phyloP scores from a whole-genome alignment of 2,888 invertebrate genomes.

The Branchipolynoe longqiensis region DNA sequence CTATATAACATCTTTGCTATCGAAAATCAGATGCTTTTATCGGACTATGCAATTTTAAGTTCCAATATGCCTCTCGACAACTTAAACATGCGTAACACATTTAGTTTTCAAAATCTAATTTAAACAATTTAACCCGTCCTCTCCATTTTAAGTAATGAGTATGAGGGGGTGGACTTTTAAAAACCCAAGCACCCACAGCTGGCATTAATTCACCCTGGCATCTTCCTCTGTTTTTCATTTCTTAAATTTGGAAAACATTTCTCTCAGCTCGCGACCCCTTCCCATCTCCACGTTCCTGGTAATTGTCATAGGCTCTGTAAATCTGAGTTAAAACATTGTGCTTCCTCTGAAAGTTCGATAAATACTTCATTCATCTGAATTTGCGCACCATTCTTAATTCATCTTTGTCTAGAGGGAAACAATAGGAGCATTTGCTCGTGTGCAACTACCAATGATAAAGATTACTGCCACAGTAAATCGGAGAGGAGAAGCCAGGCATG shows the following conservation, averaged over 20 bases:
- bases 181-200: no score
- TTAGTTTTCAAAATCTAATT: conserved; percentile 34
- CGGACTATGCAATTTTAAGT: no score
- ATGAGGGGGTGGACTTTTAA: conserved; percentile 1
- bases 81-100: conserved; percentile 15
- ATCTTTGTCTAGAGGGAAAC: no score
- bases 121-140: conserved; percentile 8
- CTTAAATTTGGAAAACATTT: not conserved
- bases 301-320: not conserved
- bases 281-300: conserved; percentile 4
- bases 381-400: no score
- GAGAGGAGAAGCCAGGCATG: no score
- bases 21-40: no score
- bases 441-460: no score
- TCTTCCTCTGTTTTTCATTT: conserved; percentile 16
- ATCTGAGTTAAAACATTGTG: not conserved
- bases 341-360: not conserved
- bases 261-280: not conserved
- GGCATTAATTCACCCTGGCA: conserved; percentile 33
- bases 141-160: conserved; percentile 30
- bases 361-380: no score
- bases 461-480: no score
- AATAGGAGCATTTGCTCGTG: no score
- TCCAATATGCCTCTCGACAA: conserved; percentile 11
- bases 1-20: no score